phyloP scores from a whole-genome alignment of 2,113 vertebrate species.

The Silurus meridionalis region DNA sequence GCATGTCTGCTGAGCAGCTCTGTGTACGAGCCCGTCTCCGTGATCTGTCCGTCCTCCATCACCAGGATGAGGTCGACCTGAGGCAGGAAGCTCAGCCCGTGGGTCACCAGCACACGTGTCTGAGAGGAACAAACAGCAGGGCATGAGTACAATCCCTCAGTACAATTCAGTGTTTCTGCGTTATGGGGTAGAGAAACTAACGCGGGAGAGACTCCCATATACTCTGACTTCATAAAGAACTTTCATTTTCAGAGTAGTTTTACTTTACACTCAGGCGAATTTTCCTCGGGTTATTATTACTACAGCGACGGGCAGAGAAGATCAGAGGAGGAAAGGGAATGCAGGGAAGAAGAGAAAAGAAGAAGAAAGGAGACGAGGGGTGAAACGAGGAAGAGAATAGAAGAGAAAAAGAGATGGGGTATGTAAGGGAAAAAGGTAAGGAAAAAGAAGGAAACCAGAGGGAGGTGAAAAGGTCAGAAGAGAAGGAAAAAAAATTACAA shows the following conservation, averaged over 20 bases:
- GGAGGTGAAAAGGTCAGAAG: neutral
- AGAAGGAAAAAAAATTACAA: neutral
- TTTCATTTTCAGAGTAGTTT: neutral
- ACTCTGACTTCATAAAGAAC: neutral
- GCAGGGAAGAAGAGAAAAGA: no score
- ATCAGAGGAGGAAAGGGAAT: no score
- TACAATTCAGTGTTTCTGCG: neutral
- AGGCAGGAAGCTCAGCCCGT: conserved; percentile 86
- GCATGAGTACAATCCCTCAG: neutral
- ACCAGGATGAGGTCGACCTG: conserved; percentile 86
- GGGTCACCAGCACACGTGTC: conserved; percentile 93
- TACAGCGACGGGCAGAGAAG: no score
- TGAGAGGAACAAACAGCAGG: conserved; percentile 51
- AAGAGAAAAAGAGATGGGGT: no score
- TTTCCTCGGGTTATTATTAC: no score
- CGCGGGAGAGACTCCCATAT: rapidly evolving
- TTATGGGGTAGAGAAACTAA: neutral
- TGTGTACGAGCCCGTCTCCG: conserved; percentile 90
- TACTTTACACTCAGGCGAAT: neutral
- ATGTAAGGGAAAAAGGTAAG: neutral
- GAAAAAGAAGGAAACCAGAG: neutral
- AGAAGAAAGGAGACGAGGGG: no score
- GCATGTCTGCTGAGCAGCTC: conserved; percentile 83
- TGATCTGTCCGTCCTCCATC: conserved; percentile 89
- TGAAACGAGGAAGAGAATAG: no score